Conservation (phyloP, 1,140 invertebrate species). For the Apis dorsata region DNA sequence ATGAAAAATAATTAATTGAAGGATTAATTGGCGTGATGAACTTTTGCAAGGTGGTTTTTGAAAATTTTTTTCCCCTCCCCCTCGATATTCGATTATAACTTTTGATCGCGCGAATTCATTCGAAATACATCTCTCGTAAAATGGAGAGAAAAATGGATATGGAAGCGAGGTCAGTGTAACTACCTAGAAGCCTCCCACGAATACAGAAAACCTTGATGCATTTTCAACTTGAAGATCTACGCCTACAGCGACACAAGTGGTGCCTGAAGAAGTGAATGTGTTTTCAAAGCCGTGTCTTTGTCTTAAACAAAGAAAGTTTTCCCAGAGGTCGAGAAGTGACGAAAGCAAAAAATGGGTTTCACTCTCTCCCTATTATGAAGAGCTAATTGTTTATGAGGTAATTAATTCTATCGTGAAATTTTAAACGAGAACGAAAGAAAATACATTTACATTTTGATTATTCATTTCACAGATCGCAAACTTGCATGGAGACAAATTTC, state of each 20-base stretch:
- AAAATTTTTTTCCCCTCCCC: too few species aligned
- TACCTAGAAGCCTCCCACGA: not conserved
- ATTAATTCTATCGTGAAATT: slow-evolving; percentile 26
- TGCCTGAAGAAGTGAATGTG: slow-evolving; percentile 19
- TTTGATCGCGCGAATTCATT: not conserved
- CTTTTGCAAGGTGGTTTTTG: too few species aligned
- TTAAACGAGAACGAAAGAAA: not conserved
- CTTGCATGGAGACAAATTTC: too few species aligned
- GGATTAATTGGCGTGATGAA: too few species aligned
- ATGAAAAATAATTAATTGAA: too few species aligned
- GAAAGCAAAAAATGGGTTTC: slow-evolving; percentile 21
- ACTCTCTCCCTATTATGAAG: slow-evolving; percentile 8
- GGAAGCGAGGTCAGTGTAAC: not conserved
- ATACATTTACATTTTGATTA: too few species aligned
- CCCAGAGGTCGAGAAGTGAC: slow-evolving; percentile 13
- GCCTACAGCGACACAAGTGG: slow-evolving; percentile 43
- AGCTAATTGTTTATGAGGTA: slow-evolving; percentile 20
- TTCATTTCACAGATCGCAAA: too few species aligned
- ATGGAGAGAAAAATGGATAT: not conserved
- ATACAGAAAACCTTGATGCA: slow-evolving; percentile 8
- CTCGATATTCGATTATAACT: not conserved
- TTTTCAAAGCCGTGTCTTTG: slow-evolving; percentile 25
- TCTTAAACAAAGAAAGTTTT: slow-evolving; percentile 35
- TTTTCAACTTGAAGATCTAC: slow-evolving; percentile 37
- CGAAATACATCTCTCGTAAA: not conserved